Conservation (phyloP, 2,797 vertebrate species). For the Coilia nasus region DNA sequence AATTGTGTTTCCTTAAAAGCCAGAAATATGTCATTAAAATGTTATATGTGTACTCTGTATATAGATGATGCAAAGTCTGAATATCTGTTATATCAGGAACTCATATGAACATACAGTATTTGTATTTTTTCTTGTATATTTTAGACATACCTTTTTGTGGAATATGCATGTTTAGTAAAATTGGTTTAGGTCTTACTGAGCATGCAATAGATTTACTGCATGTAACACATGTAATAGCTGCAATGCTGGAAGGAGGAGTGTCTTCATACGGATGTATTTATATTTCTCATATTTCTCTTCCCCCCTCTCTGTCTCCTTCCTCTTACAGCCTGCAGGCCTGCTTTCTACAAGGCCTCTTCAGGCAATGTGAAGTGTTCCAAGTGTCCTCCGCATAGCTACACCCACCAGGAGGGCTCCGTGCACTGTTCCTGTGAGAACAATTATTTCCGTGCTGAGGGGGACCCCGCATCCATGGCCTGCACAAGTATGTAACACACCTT, state of each 20-base stretch:
- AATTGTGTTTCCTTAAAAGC: slow-evolving; percentile 59
- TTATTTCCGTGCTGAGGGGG: slow-evolving; percentile 94
- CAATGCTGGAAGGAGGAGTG: no score
- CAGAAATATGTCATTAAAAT: slow-evolving; percentile 46
- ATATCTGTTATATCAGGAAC: slow-evolving; percentile 27
- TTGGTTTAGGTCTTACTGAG: no score
- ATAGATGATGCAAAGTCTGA: background rate
- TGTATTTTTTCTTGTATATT: slow-evolving; percentile 36
- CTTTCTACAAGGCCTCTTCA: slow-evolving; percentile 91
- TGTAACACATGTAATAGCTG: no score
- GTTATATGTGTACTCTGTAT: background rate
- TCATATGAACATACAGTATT: slow-evolving; percentile 26
- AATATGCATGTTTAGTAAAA: no score
- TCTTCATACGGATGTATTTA: no score
- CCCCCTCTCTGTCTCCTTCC: slow-evolving; percentile 47
- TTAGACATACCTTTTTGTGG: background rate
- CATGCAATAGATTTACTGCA: no score
- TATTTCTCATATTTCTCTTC: slow-evolving; percentile 4
- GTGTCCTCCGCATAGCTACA: slow-evolving; percentile 93
- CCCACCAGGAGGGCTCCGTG: slow-evolving; percentile 87
- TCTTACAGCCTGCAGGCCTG: slow-evolving; percentile 86
- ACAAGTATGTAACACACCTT: slow-evolving; percentile 84
- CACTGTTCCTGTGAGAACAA: slow-evolving; percentile 96
- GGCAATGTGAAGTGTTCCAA: slow-evolving; percentile 91
- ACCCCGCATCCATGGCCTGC: slow-evolving; percentile 95